Conservation (phyloP, 2,797 vertebrate species). For the Acanthopagrus latus region DNA sequence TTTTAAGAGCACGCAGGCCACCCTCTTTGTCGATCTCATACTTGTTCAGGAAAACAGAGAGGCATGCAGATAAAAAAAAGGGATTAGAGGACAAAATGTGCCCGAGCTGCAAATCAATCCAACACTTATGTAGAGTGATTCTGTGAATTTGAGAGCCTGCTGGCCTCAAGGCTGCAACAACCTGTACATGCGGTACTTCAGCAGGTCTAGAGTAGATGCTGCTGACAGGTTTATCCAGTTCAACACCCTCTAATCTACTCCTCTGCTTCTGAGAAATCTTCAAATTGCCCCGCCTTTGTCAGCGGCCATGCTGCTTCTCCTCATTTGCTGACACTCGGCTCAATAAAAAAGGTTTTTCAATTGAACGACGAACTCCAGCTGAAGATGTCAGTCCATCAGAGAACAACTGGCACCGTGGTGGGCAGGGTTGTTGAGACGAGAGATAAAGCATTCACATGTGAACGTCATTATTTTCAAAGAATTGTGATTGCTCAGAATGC, state of each 20-base stretch:
- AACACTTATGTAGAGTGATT: background rate
- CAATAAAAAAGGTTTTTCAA: slow-evolving; percentile 42
- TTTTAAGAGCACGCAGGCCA: background rate
- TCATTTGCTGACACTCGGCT: slow-evolving; percentile 13
- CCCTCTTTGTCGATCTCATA: background rate
- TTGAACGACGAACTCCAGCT: slow-evolving; percentile 34
- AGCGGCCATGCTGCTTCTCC: background rate
- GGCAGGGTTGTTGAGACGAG: background rate
- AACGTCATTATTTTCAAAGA: slow-evolving; percentile 43
- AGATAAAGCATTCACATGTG: slow-evolving; percentile 41
- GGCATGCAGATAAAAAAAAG: slow-evolving; percentile 8
- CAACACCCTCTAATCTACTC: slow-evolving; percentile 57
- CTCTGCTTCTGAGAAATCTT: slow-evolving; percentile 32
- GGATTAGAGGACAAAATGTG: slow-evolving; percentile 18
- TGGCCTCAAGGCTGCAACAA: slow-evolving; percentile 20
- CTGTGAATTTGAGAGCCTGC: slow-evolving; percentile 24
- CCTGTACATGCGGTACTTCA: slow-evolving; percentile 27
- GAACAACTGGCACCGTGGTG: slow-evolving; percentile 16
- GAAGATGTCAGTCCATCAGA: slow-evolving; percentile 45
- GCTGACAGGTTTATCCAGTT: slow-evolving; percentile 54
- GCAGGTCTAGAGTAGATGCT: slow-evolving; percentile 43
- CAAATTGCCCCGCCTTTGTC: slow-evolving; percentile 33
- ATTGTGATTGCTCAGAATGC: slow-evolving; percentile 59
- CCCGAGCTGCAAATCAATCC: slow-evolving; percentile 35
- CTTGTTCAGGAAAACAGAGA: slow-evolving; percentile 1